A percentile compares a stretch with the other conserved stretches of the same genome.
Conservation (phyloP, 2,888 invertebrate genomes). For the Noctua fimbriata region DNA sequence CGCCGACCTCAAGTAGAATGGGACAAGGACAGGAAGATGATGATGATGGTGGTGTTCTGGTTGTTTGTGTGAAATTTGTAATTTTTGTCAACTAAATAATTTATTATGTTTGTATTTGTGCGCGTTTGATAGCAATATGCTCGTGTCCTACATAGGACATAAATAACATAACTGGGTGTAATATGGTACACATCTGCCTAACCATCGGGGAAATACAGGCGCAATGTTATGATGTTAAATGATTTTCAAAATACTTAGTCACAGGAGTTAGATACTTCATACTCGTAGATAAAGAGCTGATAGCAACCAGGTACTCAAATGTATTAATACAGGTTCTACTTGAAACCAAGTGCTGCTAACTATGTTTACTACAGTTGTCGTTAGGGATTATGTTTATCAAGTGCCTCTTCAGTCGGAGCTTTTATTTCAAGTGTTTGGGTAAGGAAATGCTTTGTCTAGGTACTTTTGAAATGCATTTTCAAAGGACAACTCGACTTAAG, state of each 20-base stretch:
- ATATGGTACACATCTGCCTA: not conserved
- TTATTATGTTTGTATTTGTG: not conserved
- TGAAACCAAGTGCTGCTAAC: not conserved
- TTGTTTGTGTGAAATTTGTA: not conserved
- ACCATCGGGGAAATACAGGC: not conserved
- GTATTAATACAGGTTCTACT: not conserved
- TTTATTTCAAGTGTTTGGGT: not conserved
- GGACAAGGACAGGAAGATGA: too few species aligned
- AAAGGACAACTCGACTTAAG: not conserved
- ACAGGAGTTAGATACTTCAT: not conserved
- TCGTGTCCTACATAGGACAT: not conserved
- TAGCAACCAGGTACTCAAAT: not conserved
- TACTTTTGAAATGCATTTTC: not conserved
- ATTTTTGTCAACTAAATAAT: not conserved
- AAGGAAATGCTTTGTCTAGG: not conserved
- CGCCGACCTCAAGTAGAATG: too few species aligned
- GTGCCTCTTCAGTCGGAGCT: not conserved
- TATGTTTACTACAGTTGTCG: slow-evolving; percentile 3
- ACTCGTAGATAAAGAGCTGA: not conserved
- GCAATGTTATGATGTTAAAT: not conserved
- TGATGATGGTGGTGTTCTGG: not conserved
- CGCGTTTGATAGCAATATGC: too few species aligned
- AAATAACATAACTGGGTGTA: not conserved
- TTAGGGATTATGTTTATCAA: not conserved
- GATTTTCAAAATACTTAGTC: not conserved